Evolutionary conservation across 2,888 invertebrate genomes (phyloP).

Genomic region (Drosophila anceps): DNA sequence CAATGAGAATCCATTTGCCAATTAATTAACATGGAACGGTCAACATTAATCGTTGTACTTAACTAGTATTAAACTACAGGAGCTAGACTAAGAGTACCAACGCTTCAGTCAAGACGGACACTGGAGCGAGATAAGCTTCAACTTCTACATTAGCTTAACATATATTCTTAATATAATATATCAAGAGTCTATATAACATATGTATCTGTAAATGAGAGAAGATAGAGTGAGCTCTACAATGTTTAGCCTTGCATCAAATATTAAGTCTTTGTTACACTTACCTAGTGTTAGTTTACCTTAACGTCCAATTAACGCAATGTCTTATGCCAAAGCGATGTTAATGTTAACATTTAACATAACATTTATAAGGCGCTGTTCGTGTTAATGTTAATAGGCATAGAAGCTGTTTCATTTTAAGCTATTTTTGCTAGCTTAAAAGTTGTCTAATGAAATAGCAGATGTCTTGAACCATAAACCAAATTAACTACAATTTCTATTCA

Average conservation of each 20-base stretch:
- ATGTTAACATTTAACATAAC: background rate
- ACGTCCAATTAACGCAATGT: no score
- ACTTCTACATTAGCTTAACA: slow-evolving; percentile 24
- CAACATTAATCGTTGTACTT: background rate
- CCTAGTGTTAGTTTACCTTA: background rate
- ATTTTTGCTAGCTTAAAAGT: no score
- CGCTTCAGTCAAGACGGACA: slow-evolving; percentile 9
- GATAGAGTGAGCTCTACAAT: background rate
- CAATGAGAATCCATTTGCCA: slow-evolving; percentile 72
- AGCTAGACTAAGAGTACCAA: slow-evolving; percentile 1
- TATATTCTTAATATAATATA: background rate
- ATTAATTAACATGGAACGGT: background rate
- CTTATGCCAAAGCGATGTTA: background rate
- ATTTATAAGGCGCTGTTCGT: background rate
- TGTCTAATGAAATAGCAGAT: no score
- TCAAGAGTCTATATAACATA: background rate
- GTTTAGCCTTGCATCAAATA: slow-evolving; percentile 1
- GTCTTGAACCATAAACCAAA: no score
- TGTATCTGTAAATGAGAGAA: background rate
- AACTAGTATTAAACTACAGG: slow-evolving; percentile 7
- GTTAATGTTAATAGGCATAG: no score
- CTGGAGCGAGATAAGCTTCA: slow-evolving; percentile 35
- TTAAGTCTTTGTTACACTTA: background rate
- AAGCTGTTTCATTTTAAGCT: no score
- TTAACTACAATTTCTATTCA: background rate